A percentile compares a stretch with the other conserved stretches of the same genome.
These are phyloP conservation scores for Drosophila aldrichi DNA, from an alignment of 2,888 invertebrate species.

Conservation along the genomic window DNA sequence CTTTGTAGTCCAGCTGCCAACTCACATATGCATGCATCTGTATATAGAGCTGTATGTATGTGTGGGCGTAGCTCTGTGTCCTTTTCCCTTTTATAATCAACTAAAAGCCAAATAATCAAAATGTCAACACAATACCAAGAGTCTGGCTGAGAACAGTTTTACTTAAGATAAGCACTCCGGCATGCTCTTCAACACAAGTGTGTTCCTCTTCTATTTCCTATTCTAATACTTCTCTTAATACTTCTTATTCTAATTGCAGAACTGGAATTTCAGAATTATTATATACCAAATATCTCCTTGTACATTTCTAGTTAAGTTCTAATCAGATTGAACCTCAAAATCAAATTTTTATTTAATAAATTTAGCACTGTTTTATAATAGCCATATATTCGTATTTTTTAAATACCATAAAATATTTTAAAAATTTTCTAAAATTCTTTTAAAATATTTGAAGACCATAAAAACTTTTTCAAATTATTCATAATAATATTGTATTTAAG, in stretches of 20 bases:
- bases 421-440: no score
- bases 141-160: slow-evolving; percentile 9
- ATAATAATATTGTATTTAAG: no score
- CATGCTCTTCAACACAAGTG: slow-evolving; percentile 18
- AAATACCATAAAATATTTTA: no score
- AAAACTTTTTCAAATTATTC: no score
- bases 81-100: slow-evolving; percentile 66
- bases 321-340: no score
- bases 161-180: slow-evolving; percentile 15
- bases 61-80: slow-evolving; percentile 4
- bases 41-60: background rate
- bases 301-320: background rate
- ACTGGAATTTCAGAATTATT: background rate
- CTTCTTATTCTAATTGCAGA: background rate
- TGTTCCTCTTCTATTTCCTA: background rate
- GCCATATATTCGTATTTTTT: no score
- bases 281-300: background rate
- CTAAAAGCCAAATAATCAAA: slow-evolving; percentile 77
- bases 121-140: slow-evolving; percentile 64
- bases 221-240: no score
- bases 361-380: no score
- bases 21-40: slow-evolving; percentile 31
- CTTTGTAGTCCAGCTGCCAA: slow-evolving; percentile 49
- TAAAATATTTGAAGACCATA: no score
- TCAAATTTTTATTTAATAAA: no score